Percentiles rank a stretch among this genome's conserved stretches.
Evolutionary conservation across 2,113 vertebrate genomes (phyloP).

Genomic region (Macroglossus sobrinus): DNA sequence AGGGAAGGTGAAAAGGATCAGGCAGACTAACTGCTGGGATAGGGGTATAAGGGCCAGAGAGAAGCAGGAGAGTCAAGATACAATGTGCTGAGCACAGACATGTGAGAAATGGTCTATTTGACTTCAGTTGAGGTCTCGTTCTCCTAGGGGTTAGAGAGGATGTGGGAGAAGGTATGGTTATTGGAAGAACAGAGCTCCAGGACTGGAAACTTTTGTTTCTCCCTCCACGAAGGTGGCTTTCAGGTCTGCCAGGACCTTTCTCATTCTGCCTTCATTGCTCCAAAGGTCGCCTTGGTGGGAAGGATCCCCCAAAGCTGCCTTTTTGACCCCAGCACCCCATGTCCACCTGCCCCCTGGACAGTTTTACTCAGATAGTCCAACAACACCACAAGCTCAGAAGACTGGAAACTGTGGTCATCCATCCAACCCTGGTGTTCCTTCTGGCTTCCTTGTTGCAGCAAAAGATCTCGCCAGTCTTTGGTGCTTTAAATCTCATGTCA

Average conservation of each 20-base stretch:
- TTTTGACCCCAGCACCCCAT: too few species aligned
- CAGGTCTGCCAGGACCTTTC: not conserved
- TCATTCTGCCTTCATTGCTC: not conserved
- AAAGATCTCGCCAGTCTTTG: not conserved
- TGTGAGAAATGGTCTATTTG: not conserved
- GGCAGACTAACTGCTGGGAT: accelerated
- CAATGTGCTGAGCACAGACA: not conserved
- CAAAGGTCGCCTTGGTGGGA: not conserved
- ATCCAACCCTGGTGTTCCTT: not conserved
- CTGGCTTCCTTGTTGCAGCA: not conserved
- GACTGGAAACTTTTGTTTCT: not conserved
- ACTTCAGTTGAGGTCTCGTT: not conserved
- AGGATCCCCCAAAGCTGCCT: not conserved
- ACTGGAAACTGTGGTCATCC: not conserved
- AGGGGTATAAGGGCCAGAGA: too few species aligned
- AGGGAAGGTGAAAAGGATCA: too few species aligned
- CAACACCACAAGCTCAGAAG: not conserved
- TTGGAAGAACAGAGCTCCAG: not conserved
- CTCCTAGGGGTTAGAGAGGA: not conserved
- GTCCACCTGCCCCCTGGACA: not conserved
- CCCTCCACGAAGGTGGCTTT: too few species aligned
- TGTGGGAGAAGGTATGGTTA: not conserved
- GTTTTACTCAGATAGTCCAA: not conserved
- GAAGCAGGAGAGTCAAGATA: too few species aligned
- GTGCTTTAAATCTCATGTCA: not conserved